These are phyloP conservation scores for Sceliomorpha sp. DNA, from an alignment of 2,888 invertebrate species.

Conservation along the genomic window DNA sequence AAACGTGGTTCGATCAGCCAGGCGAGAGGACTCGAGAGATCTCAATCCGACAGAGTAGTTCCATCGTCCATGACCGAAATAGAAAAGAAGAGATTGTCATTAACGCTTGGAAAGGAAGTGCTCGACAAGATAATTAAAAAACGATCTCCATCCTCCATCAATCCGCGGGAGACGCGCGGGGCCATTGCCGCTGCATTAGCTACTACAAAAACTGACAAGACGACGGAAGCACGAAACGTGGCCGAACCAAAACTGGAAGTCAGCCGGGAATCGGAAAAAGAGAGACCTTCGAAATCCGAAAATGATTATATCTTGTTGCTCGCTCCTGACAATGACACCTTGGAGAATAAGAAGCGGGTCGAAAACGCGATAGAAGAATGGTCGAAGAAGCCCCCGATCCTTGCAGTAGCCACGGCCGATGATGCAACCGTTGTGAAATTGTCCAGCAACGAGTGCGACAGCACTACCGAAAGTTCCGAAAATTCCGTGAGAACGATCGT, in stretches of 20 bases:
- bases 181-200: conserved; percentile 83
- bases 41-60: conserved; percentile 57
- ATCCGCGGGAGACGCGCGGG: conserved; percentile 81
- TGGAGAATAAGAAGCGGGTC: conserved; percentile 70
- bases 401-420: conserved; percentile 64
- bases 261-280: conserved; percentile 5
- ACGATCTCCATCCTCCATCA: conserved; percentile 66
- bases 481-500: conserved; percentile 87
- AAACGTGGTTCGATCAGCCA: conserved; percentile 71
- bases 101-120: conserved; percentile 87
- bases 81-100: conserved; percentile 87
- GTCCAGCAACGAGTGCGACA: conserved; percentile 85
- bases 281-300: conserved; percentile 59
- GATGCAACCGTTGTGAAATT: conserved; percentile 20
- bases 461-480: conserved; percentile 85
- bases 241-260: too few species aligned
- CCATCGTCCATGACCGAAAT: conserved; percentile 82
- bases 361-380: conserved; percentile 80
- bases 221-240: too few species aligned
- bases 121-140: conserved; percentile 84
- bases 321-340: conserved; percentile 73
- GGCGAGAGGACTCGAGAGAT: conserved; percentile 62
- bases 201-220: conserved; percentile 61
- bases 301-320: conserved; percentile 81
- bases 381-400: conserved; percentile 77